Evolutionary conservation across 2,797 vertebrate genomes (phyloP).

Genomic region (Rachycentron canadum): DNA sequence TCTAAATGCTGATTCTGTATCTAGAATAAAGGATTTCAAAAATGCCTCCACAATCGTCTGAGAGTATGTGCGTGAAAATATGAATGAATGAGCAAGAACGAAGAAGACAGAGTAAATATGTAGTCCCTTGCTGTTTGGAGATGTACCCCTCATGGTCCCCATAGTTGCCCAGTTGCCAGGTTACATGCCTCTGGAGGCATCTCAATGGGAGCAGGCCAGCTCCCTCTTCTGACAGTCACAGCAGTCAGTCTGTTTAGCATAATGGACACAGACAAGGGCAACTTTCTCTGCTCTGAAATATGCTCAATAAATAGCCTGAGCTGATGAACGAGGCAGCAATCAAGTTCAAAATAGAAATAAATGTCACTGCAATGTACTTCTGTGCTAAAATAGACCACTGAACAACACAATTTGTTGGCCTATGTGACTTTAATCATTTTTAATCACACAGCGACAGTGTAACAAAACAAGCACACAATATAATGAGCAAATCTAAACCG

Average conservation of each 20-base stretch:
- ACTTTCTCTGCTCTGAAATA: slow-evolving; percentile 63
- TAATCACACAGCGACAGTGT: slow-evolving; percentile 26
- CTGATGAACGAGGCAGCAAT: slow-evolving; percentile 58
- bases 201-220: slow-evolving; percentile 67
- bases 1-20: slow-evolving; percentile 71
- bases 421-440: slow-evolving; percentile 40
- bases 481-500: slow-evolving; percentile 34
- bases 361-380: slow-evolving; percentile 14
- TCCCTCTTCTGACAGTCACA: slow-evolving; percentile 70
- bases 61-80: slow-evolving; percentile 41
- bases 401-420: slow-evolving; percentile 38
- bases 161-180: slow-evolving; percentile 80
- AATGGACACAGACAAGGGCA: slow-evolving; percentile 73
- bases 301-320: slow-evolving; percentile 57
- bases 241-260: slow-evolving; percentile 74
- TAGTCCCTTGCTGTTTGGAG: slow-evolving; percentile 64
- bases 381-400: slow-evolving; percentile 38
- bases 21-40: slow-evolving; percentile 61
- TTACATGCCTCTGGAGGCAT: slow-evolving; percentile 80
- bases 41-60: slow-evolving; percentile 43
- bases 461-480: slow-evolving; percentile 25
- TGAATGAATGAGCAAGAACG: slow-evolving; percentile 60
- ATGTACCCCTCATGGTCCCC: slow-evolving; percentile 72
- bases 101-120: slow-evolving; percentile 64
- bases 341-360: slow-evolving; percentile 48